phyloP scores from a whole-genome alignment of 2,888 invertebrate genomes.

The Peribatodes rhomboidaria region DNA sequence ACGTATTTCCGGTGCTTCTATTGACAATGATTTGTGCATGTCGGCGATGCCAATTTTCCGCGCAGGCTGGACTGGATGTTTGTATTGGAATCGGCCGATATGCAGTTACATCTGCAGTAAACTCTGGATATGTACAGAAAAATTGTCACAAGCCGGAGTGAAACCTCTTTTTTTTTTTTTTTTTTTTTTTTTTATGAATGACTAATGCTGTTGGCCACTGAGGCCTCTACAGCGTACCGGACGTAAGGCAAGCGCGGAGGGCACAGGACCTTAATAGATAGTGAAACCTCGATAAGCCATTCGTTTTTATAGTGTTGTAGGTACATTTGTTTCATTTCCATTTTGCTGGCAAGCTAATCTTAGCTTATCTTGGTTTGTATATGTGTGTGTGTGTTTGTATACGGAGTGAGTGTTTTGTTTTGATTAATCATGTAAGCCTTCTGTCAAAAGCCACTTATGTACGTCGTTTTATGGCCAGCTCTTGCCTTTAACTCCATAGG shows the following conservation, averaged over 20 bases:
- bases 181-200: no score
- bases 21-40: constrained; percentile 27
- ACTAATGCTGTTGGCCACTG: no score
- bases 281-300: constrained; percentile 56
- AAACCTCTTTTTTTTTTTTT: no score
- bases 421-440: background rate
- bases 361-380: constrained; percentile 48
- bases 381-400: background rate
- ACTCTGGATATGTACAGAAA: constrained; percentile 47
- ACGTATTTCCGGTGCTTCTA: constrained; percentile 3
- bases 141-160: constrained; percentile 43
- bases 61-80: constrained; percentile 18
- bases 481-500: background rate
- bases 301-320: constrained; percentile 58
- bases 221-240: no score
- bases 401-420: background rate
- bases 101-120: constrained; percentile 51
- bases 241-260: no score
- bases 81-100: constrained; percentile 48
- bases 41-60: constrained; percentile 30
- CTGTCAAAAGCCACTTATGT: background rate
- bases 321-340: constrained; percentile 55
- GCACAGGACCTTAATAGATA: no score
- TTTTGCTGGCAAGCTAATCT: constrained; percentile 48
- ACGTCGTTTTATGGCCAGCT: constrained; percentile 13